These are phyloP conservation scores for Xerus rutilus DNA, from an alignment of 2,797 vertebrate species.

Conservation along the genomic window DNA sequence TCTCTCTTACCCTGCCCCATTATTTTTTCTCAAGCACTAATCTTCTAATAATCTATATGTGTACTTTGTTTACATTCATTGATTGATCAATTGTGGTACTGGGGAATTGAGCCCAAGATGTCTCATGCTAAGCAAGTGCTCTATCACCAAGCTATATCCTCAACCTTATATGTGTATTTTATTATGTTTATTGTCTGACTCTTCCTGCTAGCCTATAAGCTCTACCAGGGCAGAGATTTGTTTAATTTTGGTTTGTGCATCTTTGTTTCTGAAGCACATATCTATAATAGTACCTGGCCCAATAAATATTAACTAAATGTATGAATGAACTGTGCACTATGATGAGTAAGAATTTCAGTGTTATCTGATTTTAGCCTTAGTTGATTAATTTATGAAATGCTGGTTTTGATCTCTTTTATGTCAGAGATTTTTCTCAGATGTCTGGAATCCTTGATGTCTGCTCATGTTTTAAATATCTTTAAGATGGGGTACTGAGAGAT, in stretches of 20 bases:
- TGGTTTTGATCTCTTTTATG: slow-evolving; percentile 46
- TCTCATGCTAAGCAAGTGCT: too few relatives aligned
- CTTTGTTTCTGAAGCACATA: slow-evolving; percentile 40
- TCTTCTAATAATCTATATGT: slow-evolving; percentile 29
- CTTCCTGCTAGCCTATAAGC: neutral
- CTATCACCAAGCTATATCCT: too few relatives aligned
- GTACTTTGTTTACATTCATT: neutral
- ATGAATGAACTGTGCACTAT: neutral
- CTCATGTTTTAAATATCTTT: slow-evolving; percentile 62
- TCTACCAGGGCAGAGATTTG: neutral
- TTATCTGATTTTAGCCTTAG: neutral
- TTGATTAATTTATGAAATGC: slow-evolving; percentile 47
- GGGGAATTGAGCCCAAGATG: too few relatives aligned
- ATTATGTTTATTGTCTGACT: slow-evolving; percentile 41
- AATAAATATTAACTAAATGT: slow-evolving; percentile 57
- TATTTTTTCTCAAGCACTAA: neutral
- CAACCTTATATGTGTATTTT: neutral
- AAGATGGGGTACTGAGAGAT: neutral
- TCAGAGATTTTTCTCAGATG: slow-evolving; percentile 17
- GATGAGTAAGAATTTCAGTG: slow-evolving; percentile 55
- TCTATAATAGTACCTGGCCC: neutral
- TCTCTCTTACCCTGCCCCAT: neutral
- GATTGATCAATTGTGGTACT: too few relatives aligned
- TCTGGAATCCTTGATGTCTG: slow-evolving; percentile 4
- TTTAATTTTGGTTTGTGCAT: slow-evolving; percentile 34